Percentiles rank a stretch among this genome's conserved stretches.
These are phyloP conservation scores for Dendronephthya gigantea DNA, from an alignment of 64 coral and sea anemone genomes.

Conservation along the genomic window DNA sequence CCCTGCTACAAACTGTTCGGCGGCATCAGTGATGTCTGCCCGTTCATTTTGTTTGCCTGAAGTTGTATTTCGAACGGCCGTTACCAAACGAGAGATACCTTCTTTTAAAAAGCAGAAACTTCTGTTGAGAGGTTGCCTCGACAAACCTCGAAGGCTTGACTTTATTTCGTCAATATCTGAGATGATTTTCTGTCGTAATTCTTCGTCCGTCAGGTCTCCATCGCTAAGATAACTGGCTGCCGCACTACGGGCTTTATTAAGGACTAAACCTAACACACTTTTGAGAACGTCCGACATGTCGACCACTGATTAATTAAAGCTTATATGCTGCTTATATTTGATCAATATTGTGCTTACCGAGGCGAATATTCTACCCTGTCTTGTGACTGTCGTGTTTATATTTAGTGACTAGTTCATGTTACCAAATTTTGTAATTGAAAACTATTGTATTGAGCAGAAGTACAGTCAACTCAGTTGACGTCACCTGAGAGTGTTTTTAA, in stretches of 20 bases:
- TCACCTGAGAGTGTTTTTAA: no score
- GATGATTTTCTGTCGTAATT: conserved; percentile 31
- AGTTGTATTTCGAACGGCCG: background rate
- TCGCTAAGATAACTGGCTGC: background rate
- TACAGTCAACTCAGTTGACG: no score
- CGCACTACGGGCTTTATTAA: conserved; percentile 44
- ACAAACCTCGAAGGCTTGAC: conserved; percentile 29
- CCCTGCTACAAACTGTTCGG: background rate
- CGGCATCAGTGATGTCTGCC: background rate
- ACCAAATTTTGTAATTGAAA: no score
- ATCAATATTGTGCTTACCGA: no score
- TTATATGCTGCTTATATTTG: no score
- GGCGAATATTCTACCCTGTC: no score
- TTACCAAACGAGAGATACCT: conserved; percentile 9
- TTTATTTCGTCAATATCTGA: conserved; percentile 38
- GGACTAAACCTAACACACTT: no score
- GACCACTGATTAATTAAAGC: no score
- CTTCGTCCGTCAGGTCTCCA: background rate
- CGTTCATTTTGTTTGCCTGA: background rate
- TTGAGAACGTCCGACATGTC: no score
- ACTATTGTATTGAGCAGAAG: no score
- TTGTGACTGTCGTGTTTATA: no score
- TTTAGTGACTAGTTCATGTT: no score
- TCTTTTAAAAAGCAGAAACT: conserved; percentile 33
- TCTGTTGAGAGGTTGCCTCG: conserved; percentile 10